phyloP scores from a whole-genome alignment of 1,140 invertebrate species.

The Formica exsecta region DNA sequence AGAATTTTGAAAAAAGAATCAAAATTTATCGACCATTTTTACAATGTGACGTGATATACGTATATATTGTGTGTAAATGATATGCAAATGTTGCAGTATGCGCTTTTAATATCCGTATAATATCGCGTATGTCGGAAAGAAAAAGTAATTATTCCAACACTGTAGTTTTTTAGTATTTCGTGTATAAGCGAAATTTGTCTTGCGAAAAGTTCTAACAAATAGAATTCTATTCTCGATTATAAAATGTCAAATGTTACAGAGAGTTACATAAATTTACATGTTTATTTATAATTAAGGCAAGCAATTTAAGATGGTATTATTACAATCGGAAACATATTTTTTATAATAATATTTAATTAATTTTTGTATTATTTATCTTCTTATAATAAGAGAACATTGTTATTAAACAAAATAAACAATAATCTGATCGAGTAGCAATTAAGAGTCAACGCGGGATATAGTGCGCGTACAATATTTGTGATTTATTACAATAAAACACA shows the following conservation, averaged over 20 bases:
- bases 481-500: too few species aligned
- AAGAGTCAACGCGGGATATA: too few species aligned
- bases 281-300: background rate
- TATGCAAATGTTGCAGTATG: conserved; percentile 22
- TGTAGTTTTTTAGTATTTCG: background rate
- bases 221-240: too few species aligned
- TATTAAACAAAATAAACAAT: too few species aligned
- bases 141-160: background rate
- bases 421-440: too few species aligned
- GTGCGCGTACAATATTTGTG: too few species aligned
- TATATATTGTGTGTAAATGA: conserved; percentile 41
- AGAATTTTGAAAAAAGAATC: background rate
- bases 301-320: too few species aligned
- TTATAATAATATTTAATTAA: too few species aligned
- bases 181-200: background rate
- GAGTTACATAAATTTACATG: background rate
- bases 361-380: too few species aligned
- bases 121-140: background rate
- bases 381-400: too few species aligned
- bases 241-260: background rate
- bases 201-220: background rate
- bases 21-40: background rate
- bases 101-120: background rate
- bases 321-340: too few species aligned
- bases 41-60: background rate